Evolutionary conservation across 2,113 vertebrate species (phyloP), one percentile per base, ranked within the genome.

Genomic region (Lasiurus cinereus): DNA sequence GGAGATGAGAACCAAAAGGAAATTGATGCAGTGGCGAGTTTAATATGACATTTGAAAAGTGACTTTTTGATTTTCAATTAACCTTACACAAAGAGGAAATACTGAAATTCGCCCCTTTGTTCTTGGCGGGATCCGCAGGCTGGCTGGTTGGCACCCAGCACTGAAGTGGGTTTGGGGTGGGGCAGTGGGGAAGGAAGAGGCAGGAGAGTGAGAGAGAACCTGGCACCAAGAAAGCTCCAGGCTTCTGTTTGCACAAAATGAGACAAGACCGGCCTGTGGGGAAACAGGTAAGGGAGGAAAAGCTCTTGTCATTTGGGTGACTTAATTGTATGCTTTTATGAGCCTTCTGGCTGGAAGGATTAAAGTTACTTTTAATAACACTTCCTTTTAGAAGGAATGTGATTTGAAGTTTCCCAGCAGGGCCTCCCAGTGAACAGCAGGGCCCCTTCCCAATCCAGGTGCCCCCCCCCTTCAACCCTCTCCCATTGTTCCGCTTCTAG

Each of bases 291-390:
- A 97, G 96, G 95, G 87, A 97, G 94, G 97, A 96, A 98, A 97
- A 69, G 96, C 93, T 98, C 97, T 97, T 98, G 97, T 98, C 97
- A 97, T 98, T 98, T 98, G 97, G 98, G 98, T 98, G 98, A 98
- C 97, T 98, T 98, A 98, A 98, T 98, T 98, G 97, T 98, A 94
- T 98, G 98, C 98, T 98, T 98, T 98, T 98, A 98, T 97, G 96
- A 98, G 96, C 95, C 0, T 36, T 97, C 97, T 98, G 97, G 95
- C 97, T 98, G 96, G 96, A 98, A 98, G 97, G 98, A 98, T 98
- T 98, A 98, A 98, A 98, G 98, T 98, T 98, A 98, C 96, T 98
- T 98, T 98, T 98, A 98, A 98, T 98, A 98, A 98, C 95, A 97
- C 91, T 98, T 96, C 94, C 97, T 98, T 98, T 98, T 97, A 97